phyloP scores from a whole-genome alignment of 92 coral and sea anemone genomes.

The Phenganax stokvisi region DNA sequence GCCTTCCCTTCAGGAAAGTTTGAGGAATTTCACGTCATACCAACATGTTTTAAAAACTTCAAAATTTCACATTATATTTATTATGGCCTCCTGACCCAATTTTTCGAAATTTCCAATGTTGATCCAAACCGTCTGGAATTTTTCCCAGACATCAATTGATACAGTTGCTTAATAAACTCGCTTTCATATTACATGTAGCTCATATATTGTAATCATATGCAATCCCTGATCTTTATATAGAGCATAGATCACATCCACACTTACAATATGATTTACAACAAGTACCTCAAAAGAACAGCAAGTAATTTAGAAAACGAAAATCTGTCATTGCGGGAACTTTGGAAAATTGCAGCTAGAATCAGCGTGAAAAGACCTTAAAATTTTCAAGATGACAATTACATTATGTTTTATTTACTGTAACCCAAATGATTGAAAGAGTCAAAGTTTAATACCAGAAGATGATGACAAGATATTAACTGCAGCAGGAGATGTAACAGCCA shows the following conservation, averaged over 20 bases:
- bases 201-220: no score
- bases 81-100: no score
- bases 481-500: constrained; percentile 85
- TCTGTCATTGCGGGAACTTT: constrained; percentile 75
- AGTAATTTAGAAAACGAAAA: constrained; percentile 69
- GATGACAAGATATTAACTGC: constrained; percentile 92
- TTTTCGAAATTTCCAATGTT: no score
- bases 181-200: no score
- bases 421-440: not conserved
- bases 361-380: constrained; percentile 78
- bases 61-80: no score
- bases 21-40: no score
- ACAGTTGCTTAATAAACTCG: no score
- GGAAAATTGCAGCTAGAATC: constrained; percentile 72
- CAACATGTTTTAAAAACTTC: no score
- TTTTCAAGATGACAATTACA: not conserved
- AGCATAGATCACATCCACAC: not conserved
- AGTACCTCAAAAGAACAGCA: constrained; percentile 80
- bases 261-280: not conserved
- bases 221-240: no score
- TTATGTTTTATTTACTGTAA: not conserved
- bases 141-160: no score
- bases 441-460: constrained; percentile 63
- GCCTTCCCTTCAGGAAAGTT: no score
- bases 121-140: no score